Base-by-base conservation (phyloP, 2,797 vertebrate genomes). In the Zenarchopterus dispar region DNA sequence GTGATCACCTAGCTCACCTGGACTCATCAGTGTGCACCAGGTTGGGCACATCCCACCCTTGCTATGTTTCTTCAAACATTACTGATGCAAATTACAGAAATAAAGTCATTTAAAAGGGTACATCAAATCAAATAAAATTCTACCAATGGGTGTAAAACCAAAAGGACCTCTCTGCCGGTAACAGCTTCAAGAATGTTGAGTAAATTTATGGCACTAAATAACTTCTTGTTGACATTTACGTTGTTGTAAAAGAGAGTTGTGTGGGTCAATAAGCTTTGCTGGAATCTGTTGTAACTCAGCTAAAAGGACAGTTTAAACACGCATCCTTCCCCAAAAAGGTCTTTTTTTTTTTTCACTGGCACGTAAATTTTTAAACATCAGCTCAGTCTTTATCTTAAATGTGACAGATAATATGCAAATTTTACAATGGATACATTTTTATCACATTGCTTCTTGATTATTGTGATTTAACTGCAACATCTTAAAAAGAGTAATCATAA, bases 151-250 rank as follows among this genome's bases (percentile, higher is more conserved):
- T 64, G 43, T 65, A 65, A 61, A 55, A 49, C 44, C 39, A 77
- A 63, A 75, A 70, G 75, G 71, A 81, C 80, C 28, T 75, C 65
- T 76, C 56, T 75, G 70, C 67, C 56, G 23, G 57, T 70, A 85
- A 89, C 85, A 79, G 85, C 84, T 83, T 46, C 42, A 84, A 69
- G 91, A 93, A 90, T 92, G 90, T 92, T 79, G 43, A 23, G 36
- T 58, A 28, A 51, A 50, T 60, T 49, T 55, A 43, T 21, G 56
- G 60, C 31, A 69, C 66, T 26, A 62, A 58, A 23, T 11, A 16
- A 74, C 46, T 54, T 9, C 19, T 36, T 36, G 55, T 41, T 10
- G 7, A 69, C 4, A 13, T 61, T 77, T 4, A 23, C 31, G 24
- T 63, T 76, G 45, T 68, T 46, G 19, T 51, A 33, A 10, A 33